Base-by-base conservation (phyloP, 2,113 vertebrate genomes). In the Vanacampus margaritifer region DNA sequence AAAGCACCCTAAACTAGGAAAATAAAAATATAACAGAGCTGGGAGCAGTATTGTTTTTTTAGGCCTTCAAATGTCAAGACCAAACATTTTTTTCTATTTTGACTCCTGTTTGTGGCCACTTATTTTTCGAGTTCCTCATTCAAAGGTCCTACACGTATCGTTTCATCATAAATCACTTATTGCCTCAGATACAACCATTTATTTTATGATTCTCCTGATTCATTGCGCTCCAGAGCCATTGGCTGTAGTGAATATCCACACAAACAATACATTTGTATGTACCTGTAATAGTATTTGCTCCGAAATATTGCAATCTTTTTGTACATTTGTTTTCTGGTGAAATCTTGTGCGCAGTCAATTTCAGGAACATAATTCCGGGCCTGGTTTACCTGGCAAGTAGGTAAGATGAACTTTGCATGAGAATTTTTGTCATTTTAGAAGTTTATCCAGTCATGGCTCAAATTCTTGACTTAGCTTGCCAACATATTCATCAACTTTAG, bases 1-100 rank as follows among this genome's bases (percentile, higher is more conserved):
- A 9, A 21, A 21, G 23, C 6, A 46, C 50, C 65, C 19, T 39
- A 72, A 75, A 74, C 45, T 54, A 62, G 12, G 26, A 5, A 68
- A 53, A 56, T n/a, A 59, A 5, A 9, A 41, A 24, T 5, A 43
- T 19, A 46, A 50, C 24, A 67, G 8, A 51, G 35, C 54, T 37
- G 43, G 54, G 54, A 57, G 54, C 54, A 57, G 51, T 57, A 19
- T 17, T 45, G 7, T 51, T 51, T 66, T 62, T 60, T 24, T 10
- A 76, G 43, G 53, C 14, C 11, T 8, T 37, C 53, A 2, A 6
- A 54, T 46, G 50, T 37, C 19, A 64, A 23, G 19, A 37, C 17
- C 21, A 61, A 41, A 59, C 21, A 50, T 28, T 24, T 5, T n/a
- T 8, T 17, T 6, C 32, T 51, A 19, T 43, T 64, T 17, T 41